Conservation (phyloP, 2,113 vertebrate species). For the Antigone vipio region DNA sequence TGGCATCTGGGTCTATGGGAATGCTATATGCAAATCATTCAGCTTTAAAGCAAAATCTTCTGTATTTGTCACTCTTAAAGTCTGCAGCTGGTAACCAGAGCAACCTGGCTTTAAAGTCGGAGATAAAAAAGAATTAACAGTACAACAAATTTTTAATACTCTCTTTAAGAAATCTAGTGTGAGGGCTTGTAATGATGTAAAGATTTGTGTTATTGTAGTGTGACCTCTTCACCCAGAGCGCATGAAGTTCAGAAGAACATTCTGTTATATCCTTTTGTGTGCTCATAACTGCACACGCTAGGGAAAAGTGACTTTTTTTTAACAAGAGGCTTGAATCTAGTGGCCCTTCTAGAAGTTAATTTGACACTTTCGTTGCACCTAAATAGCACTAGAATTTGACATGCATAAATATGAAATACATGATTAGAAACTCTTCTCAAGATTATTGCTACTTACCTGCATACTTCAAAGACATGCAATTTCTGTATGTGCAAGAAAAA, state of each 20-base stretch:
- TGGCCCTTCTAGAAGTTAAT: neutral
- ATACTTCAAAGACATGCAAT: neutral
- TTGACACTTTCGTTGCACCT: neutral
- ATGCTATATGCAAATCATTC: neutral
- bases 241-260: neutral
- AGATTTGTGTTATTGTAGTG: neutral
- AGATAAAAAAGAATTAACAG: neutral
- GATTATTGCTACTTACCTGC: neutral
- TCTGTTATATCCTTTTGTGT: neutral
- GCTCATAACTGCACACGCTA: accelerated
- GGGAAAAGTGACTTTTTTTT: neutral
- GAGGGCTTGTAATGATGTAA: neutral
- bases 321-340: neutral
- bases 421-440: neutral
- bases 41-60: neutral
- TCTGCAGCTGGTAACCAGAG: neutral
- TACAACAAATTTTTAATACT: neutral
- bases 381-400: neutral
- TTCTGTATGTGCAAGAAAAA: neutral
- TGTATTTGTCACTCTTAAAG: neutral
- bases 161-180: neutral
- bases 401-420: neutral
- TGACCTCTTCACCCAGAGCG: neutral
- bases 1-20: neutral
- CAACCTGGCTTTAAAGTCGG: neutral